Evolutionary conservation across 2,113 vertebrate genomes (phyloP), one percentile per base, ranked within the genome.

Genomic region (Vulpes ferrilata): DNA sequence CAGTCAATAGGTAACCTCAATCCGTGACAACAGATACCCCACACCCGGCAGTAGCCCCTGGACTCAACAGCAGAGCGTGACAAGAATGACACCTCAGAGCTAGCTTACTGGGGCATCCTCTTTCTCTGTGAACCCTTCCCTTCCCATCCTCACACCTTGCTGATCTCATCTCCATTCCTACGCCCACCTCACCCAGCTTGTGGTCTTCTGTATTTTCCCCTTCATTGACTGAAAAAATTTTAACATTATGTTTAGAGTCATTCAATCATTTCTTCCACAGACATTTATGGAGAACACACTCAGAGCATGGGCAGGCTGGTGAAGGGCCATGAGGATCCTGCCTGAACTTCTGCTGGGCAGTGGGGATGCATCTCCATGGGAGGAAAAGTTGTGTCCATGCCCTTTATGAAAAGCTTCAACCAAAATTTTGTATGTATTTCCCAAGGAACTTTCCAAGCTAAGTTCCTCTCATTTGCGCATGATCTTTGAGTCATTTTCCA

Each of bases 391-490:
- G 53, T 78, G 55, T 20, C 93, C 81, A 76, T 83, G 76, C 59
- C 93, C 69, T 32, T 74, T 82, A 81, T n/a, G 64, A 90, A 96
- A 95, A 51, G 25, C 7, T 30, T 57, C 69, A 38, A 35, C 5
- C 23, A 23, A 76, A 94, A 83, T 15, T 30, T 4, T 57, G 48
- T 32, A 57, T 79, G 64, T 85, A 30, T 76, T 94, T 80, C 67
- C 93, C 95, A 79, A 84, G 71, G 73, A 74, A 57, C 51, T 90
- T 38, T 38, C 16, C 65, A 81, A 76, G n/a, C 9, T 35, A 85
- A 81, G 43, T 53, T 95, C 17, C 32, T 55, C 23, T 48, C 65
- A 38, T 95, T 86, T 89, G 67, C 69, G n/a, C 8, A 67, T 5
- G 11, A 59, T 30, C 32, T 67, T 86, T 30, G 60, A 82, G 57